A percentile compares a stretch with the other conserved stretches of the same genome.
Conservation (phyloP, 2,113 vertebrate species). For the Corydoras maculifer region DNA sequence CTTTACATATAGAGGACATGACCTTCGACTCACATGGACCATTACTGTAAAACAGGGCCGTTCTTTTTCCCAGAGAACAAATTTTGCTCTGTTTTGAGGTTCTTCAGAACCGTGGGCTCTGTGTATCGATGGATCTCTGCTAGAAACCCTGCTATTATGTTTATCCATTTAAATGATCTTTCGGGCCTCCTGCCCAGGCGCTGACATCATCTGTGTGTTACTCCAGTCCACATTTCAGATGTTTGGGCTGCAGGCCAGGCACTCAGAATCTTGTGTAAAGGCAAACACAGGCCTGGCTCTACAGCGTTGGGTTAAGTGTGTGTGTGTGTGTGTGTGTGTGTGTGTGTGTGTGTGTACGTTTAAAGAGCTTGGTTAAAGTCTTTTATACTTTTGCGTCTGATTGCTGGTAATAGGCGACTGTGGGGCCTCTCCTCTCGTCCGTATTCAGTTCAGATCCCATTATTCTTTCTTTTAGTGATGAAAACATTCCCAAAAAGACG, state of each 20-base stretch:
- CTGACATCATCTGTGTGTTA: constrained; percentile 39
- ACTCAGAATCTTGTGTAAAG: neutral
- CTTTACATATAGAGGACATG: too few species aligned
- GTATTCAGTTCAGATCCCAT: too few species aligned
- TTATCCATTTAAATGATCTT: constrained; percentile 34
- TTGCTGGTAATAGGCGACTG: neutral
- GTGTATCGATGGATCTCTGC: constrained; percentile 40
- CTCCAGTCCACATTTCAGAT: constrained; percentile 8
- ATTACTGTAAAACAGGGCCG: too few species aligned
- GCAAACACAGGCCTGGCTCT: neutral
- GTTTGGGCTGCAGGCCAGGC: constrained; percentile 11
- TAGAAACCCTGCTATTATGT: constrained; percentile 24
- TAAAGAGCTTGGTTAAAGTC: neutral
- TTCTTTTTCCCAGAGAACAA: too few species aligned
- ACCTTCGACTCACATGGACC: too few species aligned
- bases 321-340: constrained; percentile 10
- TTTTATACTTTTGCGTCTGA: neutral
- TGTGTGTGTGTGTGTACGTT: neutral
- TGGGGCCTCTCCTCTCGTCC: neutral
- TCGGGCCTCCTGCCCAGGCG: constrained; percentile 32
- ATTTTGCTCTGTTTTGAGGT: too few species aligned
- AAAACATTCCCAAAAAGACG: neutral
- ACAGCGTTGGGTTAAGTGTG: neutral
- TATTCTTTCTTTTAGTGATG: neutral
- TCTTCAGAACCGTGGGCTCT: neutral